Evolutionary conservation across 2,113 vertebrate species (phyloP).

Genomic region (Lonchura striata): DNA sequence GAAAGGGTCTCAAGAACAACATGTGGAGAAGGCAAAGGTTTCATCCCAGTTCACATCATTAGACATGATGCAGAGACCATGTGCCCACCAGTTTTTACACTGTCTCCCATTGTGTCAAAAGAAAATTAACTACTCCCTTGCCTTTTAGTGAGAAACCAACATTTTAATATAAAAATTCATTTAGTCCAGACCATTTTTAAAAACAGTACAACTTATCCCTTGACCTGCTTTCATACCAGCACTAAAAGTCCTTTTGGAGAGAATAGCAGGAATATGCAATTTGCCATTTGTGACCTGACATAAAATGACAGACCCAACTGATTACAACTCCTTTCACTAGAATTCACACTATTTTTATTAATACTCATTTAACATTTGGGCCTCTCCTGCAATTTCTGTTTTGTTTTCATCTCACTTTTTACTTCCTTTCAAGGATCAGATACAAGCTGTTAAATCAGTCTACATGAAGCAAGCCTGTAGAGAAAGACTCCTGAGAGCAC

Average conservation of each 20-base stretch:
- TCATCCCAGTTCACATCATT: neutral
- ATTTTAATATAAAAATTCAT: neutral
- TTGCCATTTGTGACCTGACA: neutral
- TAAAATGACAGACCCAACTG: neutral
- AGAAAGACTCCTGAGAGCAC: neutral
- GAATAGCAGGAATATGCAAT: neutral
- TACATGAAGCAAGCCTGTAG: neutral
- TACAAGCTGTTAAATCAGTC: neutral
- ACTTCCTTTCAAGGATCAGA: neutral
- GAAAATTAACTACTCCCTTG: neutral
- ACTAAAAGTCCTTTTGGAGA: neutral
- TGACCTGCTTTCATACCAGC: neutral
- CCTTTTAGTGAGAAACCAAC: neutral
- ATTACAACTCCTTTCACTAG: neutral
- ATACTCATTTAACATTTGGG: neutral
- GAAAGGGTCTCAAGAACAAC: neutral
- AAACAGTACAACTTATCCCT: neutral
- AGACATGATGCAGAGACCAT: neutral
- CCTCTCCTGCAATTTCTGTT: neutral
- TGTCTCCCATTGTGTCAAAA: rapidly evolving
- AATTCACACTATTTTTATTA: neutral
- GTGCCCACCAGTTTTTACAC: neutral
- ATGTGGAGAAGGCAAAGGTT: neutral
- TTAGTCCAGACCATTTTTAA: neutral
- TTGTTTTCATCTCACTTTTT: neutral